A percentile compares a stretch with the other conserved stretches of the same genome.
phyloP scores from a whole-genome alignment of 2,113 vertebrate species.

The Diphyllodes magnificus region DNA sequence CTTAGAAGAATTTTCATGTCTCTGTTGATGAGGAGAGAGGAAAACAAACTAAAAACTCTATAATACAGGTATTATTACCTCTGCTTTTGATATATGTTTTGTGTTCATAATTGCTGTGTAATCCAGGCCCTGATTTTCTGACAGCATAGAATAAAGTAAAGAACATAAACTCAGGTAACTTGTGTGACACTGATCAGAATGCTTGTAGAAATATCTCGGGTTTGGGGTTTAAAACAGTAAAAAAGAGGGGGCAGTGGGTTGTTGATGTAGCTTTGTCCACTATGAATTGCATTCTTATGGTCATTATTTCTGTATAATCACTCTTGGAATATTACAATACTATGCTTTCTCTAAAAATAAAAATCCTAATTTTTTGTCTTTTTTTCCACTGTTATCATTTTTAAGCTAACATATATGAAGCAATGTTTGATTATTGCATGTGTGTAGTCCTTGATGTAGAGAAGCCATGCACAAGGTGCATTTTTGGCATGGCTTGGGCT shows the following conservation, averaged over 20 bases:
- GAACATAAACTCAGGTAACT: neutral
- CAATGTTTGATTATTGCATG: neutral
- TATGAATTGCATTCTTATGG: neutral
- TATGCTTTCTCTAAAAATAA: neutral
- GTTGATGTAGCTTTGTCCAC: neutral
- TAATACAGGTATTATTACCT: neutral
- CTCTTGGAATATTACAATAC: neutral
- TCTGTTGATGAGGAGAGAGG: neutral
- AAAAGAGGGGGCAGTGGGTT: neutral
- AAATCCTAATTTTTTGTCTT: neutral
- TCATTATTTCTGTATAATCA: neutral
- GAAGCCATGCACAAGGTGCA: neutral
- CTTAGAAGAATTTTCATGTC: neutral
- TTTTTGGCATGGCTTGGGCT: neutral
- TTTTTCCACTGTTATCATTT: neutral
- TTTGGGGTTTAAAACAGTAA: neutral
- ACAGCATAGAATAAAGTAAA: neutral
- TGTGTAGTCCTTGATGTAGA: neutral
- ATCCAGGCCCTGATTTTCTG: neutral
- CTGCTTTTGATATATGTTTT: neutral
- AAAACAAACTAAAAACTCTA: neutral
- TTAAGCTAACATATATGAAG: neutral
- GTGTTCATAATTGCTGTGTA: neutral
- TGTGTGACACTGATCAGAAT: neutral
- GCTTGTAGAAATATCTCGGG: neutral